Percentiles rank a stretch among this genome's conserved stretches.
Evolutionary conservation across 37 sponge, comb jelly and placozoan genomes (phyloP).

Genomic region (Sycon ciliatum): DNA sequence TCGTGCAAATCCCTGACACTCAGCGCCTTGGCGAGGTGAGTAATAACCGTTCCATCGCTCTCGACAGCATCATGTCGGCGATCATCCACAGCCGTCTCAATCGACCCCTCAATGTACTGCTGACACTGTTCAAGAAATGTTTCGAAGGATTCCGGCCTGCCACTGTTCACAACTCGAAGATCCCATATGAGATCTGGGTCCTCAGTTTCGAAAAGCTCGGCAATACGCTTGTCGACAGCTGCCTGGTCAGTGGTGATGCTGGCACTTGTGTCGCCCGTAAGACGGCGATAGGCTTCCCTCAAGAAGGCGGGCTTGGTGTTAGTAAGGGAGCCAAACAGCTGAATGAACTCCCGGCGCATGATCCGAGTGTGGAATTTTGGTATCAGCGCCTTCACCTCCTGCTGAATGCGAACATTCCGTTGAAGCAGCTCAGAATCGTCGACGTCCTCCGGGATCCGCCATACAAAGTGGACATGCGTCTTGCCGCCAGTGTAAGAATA

Average conservation of each 20-base stretch:
- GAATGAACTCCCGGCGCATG: conserved; percentile 40
- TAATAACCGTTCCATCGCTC: too few relatives aligned
- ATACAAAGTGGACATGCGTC: conserved; percentile 45
- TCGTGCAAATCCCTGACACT: conserved; percentile 47
- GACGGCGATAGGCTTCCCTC: conserved; percentile 32
- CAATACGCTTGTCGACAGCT: conserved; percentile 16
- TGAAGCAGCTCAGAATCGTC: conserved; percentile 28
- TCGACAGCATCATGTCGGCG: conserved; percentile 35
- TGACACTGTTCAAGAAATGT: conserved; percentile 14
- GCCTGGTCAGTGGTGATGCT: background rate
- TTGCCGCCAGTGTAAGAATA: conserved; percentile 31
- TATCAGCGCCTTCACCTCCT: conserved; percentile 19
- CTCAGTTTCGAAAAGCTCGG: conserved; percentile 12
- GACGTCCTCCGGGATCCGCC: conserved; percentile 22
- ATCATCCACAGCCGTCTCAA: conserved; percentile 27
- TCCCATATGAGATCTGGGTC: conserved; percentile 29
- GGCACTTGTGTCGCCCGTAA: conserved; percentile 9
- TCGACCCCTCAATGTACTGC: background rate
- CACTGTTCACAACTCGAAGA: conserved; percentile 19
- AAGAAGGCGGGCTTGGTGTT: conserved; percentile 28
- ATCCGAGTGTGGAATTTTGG: conserved; percentile 38
- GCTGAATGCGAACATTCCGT: conserved; percentile 21
- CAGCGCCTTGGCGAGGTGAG: conserved; percentile 40
- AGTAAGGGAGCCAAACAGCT: conserved; percentile 22
- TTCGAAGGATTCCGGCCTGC: background rate